These are phyloP conservation scores for Microtus ochrogaster DNA, from an alignment of 2,113 vertebrate genomes.

Conservation along the genomic window DNA sequence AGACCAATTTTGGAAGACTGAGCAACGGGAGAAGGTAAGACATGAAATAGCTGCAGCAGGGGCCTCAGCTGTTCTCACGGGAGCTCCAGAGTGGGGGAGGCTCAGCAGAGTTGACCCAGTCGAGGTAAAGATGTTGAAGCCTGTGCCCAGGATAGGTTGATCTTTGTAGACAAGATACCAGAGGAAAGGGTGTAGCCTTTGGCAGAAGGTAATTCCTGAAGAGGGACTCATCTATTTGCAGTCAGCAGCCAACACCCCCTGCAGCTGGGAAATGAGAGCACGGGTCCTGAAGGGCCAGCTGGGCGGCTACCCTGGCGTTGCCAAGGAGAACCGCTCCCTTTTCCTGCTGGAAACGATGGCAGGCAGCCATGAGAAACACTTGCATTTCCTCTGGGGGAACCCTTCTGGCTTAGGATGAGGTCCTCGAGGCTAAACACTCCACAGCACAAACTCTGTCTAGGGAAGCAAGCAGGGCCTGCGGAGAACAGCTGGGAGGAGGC, in stretches of 20 bases:
- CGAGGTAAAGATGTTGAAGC: neutral
- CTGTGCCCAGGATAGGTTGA: rapidly evolving
- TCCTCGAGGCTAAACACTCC: conserved; percentile 67
- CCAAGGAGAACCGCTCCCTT: conserved; percentile 29
- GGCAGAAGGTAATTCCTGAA: neutral
- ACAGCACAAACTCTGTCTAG: conserved; percentile 75
- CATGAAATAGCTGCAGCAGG: rapidly evolving
- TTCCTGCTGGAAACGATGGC: neutral
- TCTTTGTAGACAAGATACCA: neutral
- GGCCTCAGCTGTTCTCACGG: neutral
- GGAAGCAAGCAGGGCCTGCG: conserved; percentile 58
- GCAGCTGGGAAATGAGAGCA: neutral
- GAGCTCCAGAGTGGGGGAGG: neutral
- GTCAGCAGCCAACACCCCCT: neutral
- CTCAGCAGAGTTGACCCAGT: neutral
- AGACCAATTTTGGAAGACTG: neutral
- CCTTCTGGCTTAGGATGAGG: conserved; percentile 47
- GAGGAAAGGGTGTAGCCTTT: neutral
- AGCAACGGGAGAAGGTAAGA: neutral
- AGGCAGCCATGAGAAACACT: conserved; percentile 65
- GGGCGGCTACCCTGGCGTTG: neutral
- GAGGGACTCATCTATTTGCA: neutral
- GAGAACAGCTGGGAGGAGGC: conserved; percentile 63
- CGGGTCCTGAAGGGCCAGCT: neutral
- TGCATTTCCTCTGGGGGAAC: conserved; percentile 69